Evolutionary conservation across 2,888 invertebrate genomes (phyloP), one percentile per base, ranked within the genome.

Genomic region (Andricus quercusramuli): DNA sequence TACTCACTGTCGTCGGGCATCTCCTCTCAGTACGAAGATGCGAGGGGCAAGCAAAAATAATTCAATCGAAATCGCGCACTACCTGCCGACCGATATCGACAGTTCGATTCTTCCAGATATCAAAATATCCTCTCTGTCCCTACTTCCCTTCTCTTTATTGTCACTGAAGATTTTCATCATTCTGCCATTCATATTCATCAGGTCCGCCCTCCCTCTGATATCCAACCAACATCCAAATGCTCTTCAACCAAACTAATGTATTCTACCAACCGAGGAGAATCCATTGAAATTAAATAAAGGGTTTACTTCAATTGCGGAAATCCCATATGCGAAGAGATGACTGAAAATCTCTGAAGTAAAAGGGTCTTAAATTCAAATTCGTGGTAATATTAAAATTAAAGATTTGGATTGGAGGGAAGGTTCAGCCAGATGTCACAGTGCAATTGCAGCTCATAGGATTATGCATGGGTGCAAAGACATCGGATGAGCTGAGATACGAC

Each of bases 401-500:
- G 20, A 11, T 51, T 32, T 25, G 29, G 20, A 51, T 32, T 29
- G 20, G 15, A 51, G 9, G 17, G 9, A 56, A 11, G 56, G 47
- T 74, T 44, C 78, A 56, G 76, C n/a, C 32, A 59, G 41, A 68
- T 76, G 17, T 66, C 13, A 41, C 3, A 29, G 77, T 68, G 76
- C 22, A 68, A 62, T 37, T 66, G 77, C 81, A 80, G 66, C 74
- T 77, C 37, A 66, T 79, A n/a, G 15, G 20, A 6, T 67, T 59
- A 77, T 56, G 32, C 56, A 79, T 74, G 66, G 76, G 56, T 67
- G 67, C 56, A 56, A 64, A 77, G 51, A 64, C 37, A 77, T 74
- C 62, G 65, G 56, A 79, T 67, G 77, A 77, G 77, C 66, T 74
- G 79, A 66, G 76, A 77, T 77, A 79, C 76, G 67, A 77, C 66